These are phyloP conservation scores for Pseudococcus viburni DNA, from an alignment of 2,888 invertebrate genomes.

Conservation along the genomic window DNA sequence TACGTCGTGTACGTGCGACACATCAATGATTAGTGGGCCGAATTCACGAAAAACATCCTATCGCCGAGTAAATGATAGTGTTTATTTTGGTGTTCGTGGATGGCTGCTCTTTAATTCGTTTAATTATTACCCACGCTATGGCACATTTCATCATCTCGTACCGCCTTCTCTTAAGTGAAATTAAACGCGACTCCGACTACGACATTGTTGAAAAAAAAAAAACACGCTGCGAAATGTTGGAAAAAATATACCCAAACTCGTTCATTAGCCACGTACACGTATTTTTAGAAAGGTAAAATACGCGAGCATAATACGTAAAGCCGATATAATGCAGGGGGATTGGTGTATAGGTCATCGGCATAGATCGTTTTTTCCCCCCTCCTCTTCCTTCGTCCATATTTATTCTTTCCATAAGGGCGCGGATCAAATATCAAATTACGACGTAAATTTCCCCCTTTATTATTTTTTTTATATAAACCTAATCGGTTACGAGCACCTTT, in stretches of 20 bases:
- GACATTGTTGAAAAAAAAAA: background rate
- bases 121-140: background rate
- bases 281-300: too few relatives aligned
- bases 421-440: background rate
- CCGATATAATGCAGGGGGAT: background rate
- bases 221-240: too few relatives aligned
- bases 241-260: background rate
- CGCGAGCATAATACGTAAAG: too few relatives aligned
- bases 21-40: conserved; percentile 23
- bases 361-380: background rate
- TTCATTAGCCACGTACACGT: too few relatives aligned
- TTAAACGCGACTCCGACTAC: background rate
- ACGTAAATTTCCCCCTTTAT: background rate
- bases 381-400: background rate
- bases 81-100: conserved; percentile 30
- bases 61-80: conserved; percentile 27
- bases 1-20: conserved; percentile 5
- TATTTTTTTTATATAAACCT: background rate
- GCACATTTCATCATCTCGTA: background rate
- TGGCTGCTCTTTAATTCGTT: conserved; percentile 45
- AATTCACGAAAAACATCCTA: conserved; percentile 25
- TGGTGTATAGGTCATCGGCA: background rate
- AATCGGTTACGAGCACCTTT: background rate
- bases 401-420: background rate
- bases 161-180: conserved; percentile 20